A percentile compares a stretch with the other conserved stretches of the same genome.
These are phyloP conservation scores for Lottia scabra DNA, from an alignment of 2,888 invertebrate species.

Conservation along the genomic window DNA sequence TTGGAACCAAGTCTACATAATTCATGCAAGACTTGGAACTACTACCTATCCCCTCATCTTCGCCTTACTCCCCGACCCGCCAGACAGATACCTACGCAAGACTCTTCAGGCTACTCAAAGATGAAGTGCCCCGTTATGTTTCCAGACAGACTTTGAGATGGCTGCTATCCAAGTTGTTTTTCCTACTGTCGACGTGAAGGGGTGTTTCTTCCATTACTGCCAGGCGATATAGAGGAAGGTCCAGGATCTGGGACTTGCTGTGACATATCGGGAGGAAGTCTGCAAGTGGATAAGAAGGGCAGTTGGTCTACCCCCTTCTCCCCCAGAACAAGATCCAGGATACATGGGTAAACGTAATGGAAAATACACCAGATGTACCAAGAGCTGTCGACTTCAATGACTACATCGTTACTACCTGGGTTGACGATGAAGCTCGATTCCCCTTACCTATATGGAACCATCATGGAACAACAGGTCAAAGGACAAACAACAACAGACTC, in stretches of 20 bases:
- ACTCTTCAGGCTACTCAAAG: too few relatives aligned
- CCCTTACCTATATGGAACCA: constrained; percentile 11
- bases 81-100: too few relatives aligned
- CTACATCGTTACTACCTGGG: constrained; percentile 4
- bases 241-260: not conserved
- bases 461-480: not conserved
- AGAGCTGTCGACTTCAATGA: too few relatives aligned
- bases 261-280: constrained; percentile 10
- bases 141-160: too few relatives aligned
- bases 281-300: not conserved
- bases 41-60: constrained; percentile 11
- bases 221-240: not conserved
- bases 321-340: constrained; percentile 9
- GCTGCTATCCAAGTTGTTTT: not conserved
- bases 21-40: constrained; percentile 10
- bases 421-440: not conserved
- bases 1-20: constrained; percentile 11
- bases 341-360: constrained; percentile 8
- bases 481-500: constrained; percentile 9
- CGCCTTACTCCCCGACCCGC: constrained; percentile 9
- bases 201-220: not conserved
- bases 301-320: constrained; percentile 2
- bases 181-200: not conserved
- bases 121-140: too few relatives aligned
- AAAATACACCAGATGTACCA: not conserved